A percentile compares a stretch with the other conserved stretches of the same genome.
Conservation (phyloP, 23 tunicate species). For the Trididemnum miniatum region DNA sequence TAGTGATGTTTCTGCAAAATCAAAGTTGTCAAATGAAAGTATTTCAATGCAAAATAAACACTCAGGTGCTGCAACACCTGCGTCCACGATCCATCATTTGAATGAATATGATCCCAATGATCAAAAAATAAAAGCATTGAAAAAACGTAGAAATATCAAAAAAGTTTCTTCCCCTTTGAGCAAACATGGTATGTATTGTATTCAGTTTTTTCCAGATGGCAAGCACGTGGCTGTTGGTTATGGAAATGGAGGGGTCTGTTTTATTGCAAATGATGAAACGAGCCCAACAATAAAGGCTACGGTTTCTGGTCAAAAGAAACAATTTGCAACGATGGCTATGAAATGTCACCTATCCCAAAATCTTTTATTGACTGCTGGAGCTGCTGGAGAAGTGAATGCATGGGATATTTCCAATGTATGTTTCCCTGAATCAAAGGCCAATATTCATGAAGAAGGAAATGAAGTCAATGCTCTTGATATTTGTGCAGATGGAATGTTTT, state of each 20-base stretch:
- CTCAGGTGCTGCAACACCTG: background rate
- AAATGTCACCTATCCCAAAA: slow-evolving; percentile 23
- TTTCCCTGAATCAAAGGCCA: slow-evolving; percentile 9
- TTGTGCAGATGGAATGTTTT: slow-evolving; percentile 45
- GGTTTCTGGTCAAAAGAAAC: slow-evolving; percentile 43
- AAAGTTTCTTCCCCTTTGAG: slow-evolving; percentile 38
- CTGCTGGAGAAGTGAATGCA: slow-evolving; percentile 41
- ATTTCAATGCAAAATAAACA: background rate
- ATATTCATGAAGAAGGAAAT: slow-evolving; percentile 53
- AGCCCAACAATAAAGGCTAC: slow-evolving; percentile 19
- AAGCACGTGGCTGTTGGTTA: slow-evolving; percentile 72
- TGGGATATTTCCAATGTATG: slow-evolving; percentile 21
- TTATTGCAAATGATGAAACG: slow-evolving; percentile 3
- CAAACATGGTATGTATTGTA: slow-evolving; percentile 61
- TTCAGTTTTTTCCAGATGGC: slow-evolving; percentile 51
- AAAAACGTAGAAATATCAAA: background rate
- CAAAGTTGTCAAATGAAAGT: background rate
- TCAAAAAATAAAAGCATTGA: background rate
- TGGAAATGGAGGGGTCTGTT: slow-evolving; percentile 72
- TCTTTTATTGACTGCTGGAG: slow-evolving; percentile 47
- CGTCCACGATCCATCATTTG: too few species aligned
- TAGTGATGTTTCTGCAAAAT: background rate
- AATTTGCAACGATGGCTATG: slow-evolving; percentile 60
- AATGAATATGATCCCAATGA: background rate
- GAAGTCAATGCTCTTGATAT: slow-evolving; percentile 76